Percentiles rank a stretch among this genome's conserved stretches.
phyloP scores from a whole-genome alignment of 2,113 vertebrate genomes.

The Nothoprocta perdicaria region DNA sequence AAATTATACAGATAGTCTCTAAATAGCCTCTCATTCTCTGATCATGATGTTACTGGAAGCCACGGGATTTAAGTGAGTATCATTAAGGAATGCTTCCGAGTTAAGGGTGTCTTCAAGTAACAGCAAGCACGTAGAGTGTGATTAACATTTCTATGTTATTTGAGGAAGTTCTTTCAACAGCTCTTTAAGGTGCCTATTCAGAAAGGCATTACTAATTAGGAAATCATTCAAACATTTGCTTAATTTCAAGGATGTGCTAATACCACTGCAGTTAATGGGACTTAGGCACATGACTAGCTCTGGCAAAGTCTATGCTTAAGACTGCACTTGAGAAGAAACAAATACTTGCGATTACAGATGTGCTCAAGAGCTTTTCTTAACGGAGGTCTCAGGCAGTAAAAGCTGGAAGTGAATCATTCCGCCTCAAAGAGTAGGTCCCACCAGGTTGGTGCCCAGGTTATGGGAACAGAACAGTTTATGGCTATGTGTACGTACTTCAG shows the following conservation, averaged over 20 bases:
- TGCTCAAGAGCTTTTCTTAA: not conserved
- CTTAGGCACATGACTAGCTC: not conserved
- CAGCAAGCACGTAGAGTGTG: not conserved
- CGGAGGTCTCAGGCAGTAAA: not conserved
- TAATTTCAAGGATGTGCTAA: not conserved
- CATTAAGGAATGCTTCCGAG: slow-evolving; percentile 1
- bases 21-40: slow-evolving; percentile 1
- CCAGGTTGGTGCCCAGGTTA: no score
- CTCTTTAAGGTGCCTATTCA: not conserved
- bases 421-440: no score
- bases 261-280: not conserved
- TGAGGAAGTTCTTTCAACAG: slow-evolving; percentile 11
- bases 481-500: no score
- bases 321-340: not conserved
- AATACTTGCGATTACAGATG: not conserved
- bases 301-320: not conserved
- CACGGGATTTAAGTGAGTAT: not conserved
- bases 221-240: not conserved
- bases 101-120: not conserved
- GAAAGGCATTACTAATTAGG: not conserved
- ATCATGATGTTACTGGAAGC: not conserved
- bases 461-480: no score
- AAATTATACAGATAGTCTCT: not conserved
- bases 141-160: not conserved
- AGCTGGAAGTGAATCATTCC: not conserved